phyloP scores from a whole-genome alignment of 2,888 invertebrate genomes.

The Pyrrhosoma nymphula region DNA sequence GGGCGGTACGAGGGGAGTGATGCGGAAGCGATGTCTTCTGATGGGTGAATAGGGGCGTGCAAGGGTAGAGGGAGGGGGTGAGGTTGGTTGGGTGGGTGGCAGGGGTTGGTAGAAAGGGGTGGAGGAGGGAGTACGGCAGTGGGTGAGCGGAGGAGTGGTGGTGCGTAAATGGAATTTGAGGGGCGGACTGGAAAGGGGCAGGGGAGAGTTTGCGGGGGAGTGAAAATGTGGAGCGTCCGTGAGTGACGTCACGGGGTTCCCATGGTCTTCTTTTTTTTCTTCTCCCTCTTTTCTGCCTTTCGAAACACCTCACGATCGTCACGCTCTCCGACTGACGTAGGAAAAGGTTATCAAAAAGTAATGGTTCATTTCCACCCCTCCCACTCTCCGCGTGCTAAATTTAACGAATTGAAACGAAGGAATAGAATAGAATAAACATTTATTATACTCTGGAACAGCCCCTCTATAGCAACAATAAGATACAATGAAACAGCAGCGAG shows the following conservation, averaged over 20 bases:
- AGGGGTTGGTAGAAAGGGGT: background rate
- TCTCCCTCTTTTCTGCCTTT: background rate
- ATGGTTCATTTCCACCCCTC: background rate
- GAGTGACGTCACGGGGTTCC: background rate
- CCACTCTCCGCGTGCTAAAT: background rate
- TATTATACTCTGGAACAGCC: too few species aligned
- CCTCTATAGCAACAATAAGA: too few species aligned
- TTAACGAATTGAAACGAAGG: background rate
- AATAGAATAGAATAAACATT: too few species aligned
- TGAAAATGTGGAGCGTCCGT: background rate
- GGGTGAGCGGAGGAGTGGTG: too few species aligned
- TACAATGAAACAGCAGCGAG: too few species aligned
- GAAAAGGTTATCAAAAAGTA: background rate
- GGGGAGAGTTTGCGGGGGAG: background rate
- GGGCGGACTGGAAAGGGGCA: background rate
- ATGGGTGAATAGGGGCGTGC: background rate
- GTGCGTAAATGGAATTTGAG: background rate
- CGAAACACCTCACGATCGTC: background rate
- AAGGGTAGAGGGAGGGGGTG: too few species aligned
- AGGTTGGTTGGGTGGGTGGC: background rate
- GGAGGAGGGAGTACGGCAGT: background rate
- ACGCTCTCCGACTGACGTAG: background rate
- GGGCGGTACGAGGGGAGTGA: background rate
- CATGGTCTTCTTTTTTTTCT: background rate
- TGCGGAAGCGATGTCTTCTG: slow-evolving; percentile 22